phyloP scores from a whole-genome alignment of 2,113 vertebrate species.

The Columba janthina region DNA sequence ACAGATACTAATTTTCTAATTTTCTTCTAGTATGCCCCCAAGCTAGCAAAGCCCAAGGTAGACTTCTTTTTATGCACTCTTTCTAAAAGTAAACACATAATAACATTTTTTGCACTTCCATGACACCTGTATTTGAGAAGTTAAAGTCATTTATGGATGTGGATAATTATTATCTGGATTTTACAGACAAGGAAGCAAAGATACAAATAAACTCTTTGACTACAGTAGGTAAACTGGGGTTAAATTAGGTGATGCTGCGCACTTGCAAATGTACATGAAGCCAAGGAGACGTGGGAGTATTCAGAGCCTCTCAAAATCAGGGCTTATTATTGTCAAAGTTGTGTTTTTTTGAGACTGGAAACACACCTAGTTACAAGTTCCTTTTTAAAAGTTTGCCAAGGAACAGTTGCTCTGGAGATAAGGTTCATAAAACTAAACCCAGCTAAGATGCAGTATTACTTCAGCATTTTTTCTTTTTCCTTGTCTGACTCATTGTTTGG shows the following conservation, averaged over 20 bases:
- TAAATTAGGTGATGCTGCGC: neutral
- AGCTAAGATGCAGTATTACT: conserved; percentile 8
- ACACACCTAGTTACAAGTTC: neutral
- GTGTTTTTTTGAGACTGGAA: neutral
- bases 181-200: neutral
- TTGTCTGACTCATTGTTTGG: conserved; percentile 64
- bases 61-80: neutral
- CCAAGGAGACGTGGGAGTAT: neutral
- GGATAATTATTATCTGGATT: neutral
- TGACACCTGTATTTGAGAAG: neutral
- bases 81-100: neutral
- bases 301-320: neutral
- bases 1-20: neutral
- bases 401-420: conserved; percentile 25
- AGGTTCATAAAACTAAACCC: conserved; percentile 11
- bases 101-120: neutral
- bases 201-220: neutral
- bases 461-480: conserved; percentile 39
- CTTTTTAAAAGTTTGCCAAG: neutral
- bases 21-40: neutral
- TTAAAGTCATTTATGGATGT: neutral
- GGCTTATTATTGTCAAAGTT: neutral
- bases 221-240: neutral
- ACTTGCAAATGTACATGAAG: neutral
- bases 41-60: neutral